Conservation (phyloP, 2,113 vertebrate genomes). For the Cacatua alba region DNA sequence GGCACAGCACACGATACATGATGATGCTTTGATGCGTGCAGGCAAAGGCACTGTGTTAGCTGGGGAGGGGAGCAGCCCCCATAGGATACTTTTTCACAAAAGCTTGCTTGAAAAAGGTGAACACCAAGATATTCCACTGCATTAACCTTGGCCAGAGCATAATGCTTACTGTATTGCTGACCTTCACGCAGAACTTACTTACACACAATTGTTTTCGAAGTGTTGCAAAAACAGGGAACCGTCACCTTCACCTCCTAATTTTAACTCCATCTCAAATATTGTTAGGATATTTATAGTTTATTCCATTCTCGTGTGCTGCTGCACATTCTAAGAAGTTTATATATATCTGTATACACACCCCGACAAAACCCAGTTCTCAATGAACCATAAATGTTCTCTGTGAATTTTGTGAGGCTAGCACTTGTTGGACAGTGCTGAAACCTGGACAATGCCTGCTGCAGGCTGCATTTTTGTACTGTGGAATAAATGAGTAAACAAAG, state of each 20-base stretch:
- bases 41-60: background rate
- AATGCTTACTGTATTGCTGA: background rate
- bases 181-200: background rate
- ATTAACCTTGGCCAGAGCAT: background rate
- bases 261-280: conserved; percentile 21
- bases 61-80: background rate
- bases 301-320: background rate
- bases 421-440: background rate
- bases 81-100: background rate
- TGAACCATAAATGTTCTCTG: background rate
- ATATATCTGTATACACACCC: background rate
- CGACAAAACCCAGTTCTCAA: background rate
- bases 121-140: background rate
- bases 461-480: background rate
- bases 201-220: background rate
- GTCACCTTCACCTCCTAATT: conserved; percentile 2
- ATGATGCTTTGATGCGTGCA: background rate
- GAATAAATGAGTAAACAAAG: conserved; percentile 1
- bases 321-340: background rate
- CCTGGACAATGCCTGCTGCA: background rate
- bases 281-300: background rate
- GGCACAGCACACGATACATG: background rate
- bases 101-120: background rate
- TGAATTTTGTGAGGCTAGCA: background rate
- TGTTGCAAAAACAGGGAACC: background rate